Percentiles rank a stretch among this genome's conserved stretches.
Evolutionary conservation across 2,888 invertebrate genomes (phyloP).

Genomic region (Melanostoma scalare): DNA sequence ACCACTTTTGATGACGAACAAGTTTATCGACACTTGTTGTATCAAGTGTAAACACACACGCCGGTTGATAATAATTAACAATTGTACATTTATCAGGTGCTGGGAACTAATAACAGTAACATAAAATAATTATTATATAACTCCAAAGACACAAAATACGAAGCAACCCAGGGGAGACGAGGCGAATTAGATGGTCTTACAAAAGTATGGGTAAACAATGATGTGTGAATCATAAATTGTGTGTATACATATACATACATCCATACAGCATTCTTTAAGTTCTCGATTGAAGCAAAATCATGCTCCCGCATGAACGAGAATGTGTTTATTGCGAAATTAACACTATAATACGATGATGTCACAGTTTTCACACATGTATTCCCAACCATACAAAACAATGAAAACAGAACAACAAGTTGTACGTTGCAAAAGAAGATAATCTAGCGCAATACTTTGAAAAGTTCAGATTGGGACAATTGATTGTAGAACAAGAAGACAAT

Average conservation of each 20-base stretch:
- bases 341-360: constrained; percentile 58
- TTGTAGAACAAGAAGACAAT: constrained; percentile 6
- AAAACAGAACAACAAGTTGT: constrained; percentile 29
- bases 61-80: constrained; percentile 52
- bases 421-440: constrained; percentile 31
- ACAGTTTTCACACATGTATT: constrained; percentile 33
- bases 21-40: constrained; percentile 68
- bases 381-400: constrained; percentile 23
- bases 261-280: not conserved
- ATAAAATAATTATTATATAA: constrained; percentile 42
- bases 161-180: no score
- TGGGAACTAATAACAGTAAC: constrained; percentile 25
- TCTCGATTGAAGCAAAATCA: constrained; percentile 45
- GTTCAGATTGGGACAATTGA: constrained; percentile 38
- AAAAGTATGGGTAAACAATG: not conserved
- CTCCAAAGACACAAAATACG: not conserved
- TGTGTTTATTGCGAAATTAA: constrained; percentile 46
- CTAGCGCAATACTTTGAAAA: constrained; percentile 40
- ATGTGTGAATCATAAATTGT: not conserved
- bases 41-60: constrained; percentile 62
- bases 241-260: no score
- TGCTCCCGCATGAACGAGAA: constrained; percentile 46
- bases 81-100: constrained; percentile 57
- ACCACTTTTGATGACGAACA: constrained; percentile 50
- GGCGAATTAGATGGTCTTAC: no score